Evolutionary conservation across 2,113 vertebrate species (phyloP).

Genomic region (Brachyhypopomus occidentalis): DNA sequence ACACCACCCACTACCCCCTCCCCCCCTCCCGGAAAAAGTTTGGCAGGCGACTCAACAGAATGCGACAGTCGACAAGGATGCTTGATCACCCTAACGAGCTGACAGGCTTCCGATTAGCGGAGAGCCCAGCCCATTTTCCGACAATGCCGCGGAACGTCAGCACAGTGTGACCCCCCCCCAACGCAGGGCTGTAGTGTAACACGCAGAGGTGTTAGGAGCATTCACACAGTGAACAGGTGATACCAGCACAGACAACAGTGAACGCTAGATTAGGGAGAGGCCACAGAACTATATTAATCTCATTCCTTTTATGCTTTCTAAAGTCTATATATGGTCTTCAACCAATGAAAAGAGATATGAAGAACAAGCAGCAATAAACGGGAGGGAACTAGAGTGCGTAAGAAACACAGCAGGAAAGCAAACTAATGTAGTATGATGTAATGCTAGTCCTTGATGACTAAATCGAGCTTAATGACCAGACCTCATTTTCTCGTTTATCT

Average conservation of each 20-base stretch:
- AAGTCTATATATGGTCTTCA: background rate
- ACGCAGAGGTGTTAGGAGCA: conserved; percentile 35
- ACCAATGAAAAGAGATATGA: background rate
- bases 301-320: background rate
- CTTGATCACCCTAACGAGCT: conserved; percentile 72
- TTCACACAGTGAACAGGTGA: conserved; percentile 20
- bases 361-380: background rate
- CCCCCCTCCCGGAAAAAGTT: conserved; percentile 58
- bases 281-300: background rate
- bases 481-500: conserved; percentile 45
- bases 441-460: conserved; percentile 39
- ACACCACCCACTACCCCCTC: conserved; percentile 24
- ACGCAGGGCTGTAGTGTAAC: background rate
- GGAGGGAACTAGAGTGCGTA: background rate
- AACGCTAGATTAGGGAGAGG: too few relatives aligned
- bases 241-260: too few relatives aligned
- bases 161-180: conserved; percentile 24
- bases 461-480: conserved; percentile 52
- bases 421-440: conserved; percentile 22
- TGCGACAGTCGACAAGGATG: conserved; percentile 52
- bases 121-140: conserved; percentile 12
- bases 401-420: background rate
- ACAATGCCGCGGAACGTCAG: background rate
- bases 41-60: conserved; percentile 45
- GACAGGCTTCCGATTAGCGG: conserved; percentile 44